phyloP scores from a whole-genome alignment of 2,888 invertebrate genomes.

The Drosophila birchii region DNA sequence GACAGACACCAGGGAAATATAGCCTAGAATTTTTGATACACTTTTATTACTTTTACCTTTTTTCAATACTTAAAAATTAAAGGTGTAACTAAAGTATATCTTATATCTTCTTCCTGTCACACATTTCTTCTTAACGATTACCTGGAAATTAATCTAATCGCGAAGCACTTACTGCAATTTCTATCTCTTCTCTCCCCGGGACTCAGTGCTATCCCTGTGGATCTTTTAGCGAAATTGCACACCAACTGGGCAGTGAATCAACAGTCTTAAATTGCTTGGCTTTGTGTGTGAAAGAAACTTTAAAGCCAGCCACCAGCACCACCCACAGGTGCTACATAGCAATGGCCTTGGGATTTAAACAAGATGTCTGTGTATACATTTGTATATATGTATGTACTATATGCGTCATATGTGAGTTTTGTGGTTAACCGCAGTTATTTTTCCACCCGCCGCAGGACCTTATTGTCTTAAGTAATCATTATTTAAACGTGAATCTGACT shows the following conservation, averaged over 20 bases:
- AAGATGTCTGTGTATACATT: background rate
- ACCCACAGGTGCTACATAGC: slow-evolving; percentile 12
- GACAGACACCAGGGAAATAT: slow-evolving; percentile 11
- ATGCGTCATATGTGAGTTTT: slow-evolving; percentile 13
- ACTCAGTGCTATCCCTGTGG: slow-evolving; percentile 1
- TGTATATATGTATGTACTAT: background rate
- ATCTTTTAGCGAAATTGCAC: slow-evolving; percentile 54
- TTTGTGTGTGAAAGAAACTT: slow-evolving; percentile 37
- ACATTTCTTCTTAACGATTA: slow-evolving; percentile 4
- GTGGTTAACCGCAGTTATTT: slow-evolving; percentile 61
- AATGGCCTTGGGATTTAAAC: slow-evolving; percentile 25
- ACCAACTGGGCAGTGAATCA: slow-evolving; percentile 48
- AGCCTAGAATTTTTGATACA: background rate
- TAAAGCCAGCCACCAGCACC: slow-evolving; percentile 19
- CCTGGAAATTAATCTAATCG: slow-evolving; percentile 65
- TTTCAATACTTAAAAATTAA: too few relatives aligned
- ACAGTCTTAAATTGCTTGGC: slow-evolving; percentile 50
- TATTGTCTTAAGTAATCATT: slow-evolving; percentile 24
- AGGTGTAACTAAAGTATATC: background rate
- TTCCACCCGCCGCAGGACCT: slow-evolving; percentile 19
- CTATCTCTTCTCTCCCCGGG: background rate
- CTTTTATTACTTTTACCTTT: background rate
- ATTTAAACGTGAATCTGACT: background rate
- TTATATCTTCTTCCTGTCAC: background rate
- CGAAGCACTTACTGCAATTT: slow-evolving; percentile 54